Evolutionary conservation across 2,888 invertebrate genomes (phyloP).

Genomic region (Andrena haemorrhoa): DNA sequence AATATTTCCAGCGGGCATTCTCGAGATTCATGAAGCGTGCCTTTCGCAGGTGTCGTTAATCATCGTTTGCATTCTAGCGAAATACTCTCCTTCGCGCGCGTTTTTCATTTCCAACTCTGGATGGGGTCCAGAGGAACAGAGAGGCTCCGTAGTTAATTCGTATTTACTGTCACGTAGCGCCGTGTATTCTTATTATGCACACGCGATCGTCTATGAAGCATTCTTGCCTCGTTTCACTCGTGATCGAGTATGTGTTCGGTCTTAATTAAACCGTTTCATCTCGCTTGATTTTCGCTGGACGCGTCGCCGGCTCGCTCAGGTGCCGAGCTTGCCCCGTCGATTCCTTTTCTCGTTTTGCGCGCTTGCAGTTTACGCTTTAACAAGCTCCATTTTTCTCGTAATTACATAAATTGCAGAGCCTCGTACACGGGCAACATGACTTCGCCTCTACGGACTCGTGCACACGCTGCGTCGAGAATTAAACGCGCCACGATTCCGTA

Average conservation of each 20-base stretch:
- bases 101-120: conserved; percentile 48
- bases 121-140: conserved; percentile 33
- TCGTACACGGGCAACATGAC: too few species aligned
- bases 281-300: conserved; percentile 24
- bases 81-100: conserved; percentile 34
- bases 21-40: conserved; percentile 30
- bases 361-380: conserved; percentile 22
- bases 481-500: background rate
- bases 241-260: conserved; percentile 22
- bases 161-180: conserved; percentile 36
- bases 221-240: background rate
- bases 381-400: conserved; percentile 49
- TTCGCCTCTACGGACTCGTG: background rate
- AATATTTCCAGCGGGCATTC: conserved; percentile 18
- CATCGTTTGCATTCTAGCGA: conserved; percentile 52
- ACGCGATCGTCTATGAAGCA: background rate
- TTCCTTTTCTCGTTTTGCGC: conserved; percentile 25
- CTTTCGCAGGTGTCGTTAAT: conserved; percentile 45
- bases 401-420: conserved; percentile 42
- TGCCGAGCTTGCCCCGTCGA: background rate
- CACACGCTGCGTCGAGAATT: background rate
- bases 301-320: background rate
- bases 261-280: conserved; percentile 52
- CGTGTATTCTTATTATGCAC: conserved; percentile 27
- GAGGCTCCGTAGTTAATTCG: conserved; percentile 37